Evolutionary conservation across 2,797 vertebrate species (phyloP), one percentile per base, ranked within the genome.

Genomic region (Corythornis leucogaster): DNA sequence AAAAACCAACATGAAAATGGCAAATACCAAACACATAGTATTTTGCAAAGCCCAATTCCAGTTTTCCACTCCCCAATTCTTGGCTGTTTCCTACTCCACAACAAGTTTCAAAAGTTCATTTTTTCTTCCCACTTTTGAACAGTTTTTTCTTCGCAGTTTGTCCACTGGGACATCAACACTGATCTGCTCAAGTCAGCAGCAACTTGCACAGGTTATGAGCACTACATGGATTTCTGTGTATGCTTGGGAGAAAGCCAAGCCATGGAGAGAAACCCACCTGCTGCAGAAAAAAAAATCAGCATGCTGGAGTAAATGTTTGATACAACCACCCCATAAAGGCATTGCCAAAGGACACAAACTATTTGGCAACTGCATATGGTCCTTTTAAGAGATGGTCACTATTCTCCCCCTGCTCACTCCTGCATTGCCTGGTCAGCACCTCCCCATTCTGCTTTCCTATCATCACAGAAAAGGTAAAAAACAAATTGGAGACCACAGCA

Each of bases 221-320:
- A 15, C 33, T 68, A 68, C 91, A 82, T 5, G 2, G 51, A 53
- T 70, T 90, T 89, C 69, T 80, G 68, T 12, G 38, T 24, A 5
- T 42, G 38, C 80, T 12, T 89, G 70, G 70, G 81, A 80, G 71
- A 61, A 89, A 87, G 61, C 53, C 87, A 92, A 89, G 28, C 21
- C 57, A 20, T 0, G 0, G 45, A 40, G 53, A 69, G 28, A 85
- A 82, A 57, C 59, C 67, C 33, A 46, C 48, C 51, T 75, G 51
- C 74, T 81, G 84, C 51, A 59, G 63, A 28, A 51, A 42, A 53
- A 20, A n/a, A 84, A 53, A 62, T 33, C 69, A 45, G 25, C 5
- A 15, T 7, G 16, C 75, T 43, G 75, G 48, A 75, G 62, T 66
- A 82, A 69, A 64, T 42, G 35, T 38, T 77, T 61, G 45, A 35